A percentile compares a stretch with the other conserved stretches of the same genome.
phyloP scores from a whole-genome alignment of 2,113 vertebrate species.

The Spea bombifrons region DNA sequence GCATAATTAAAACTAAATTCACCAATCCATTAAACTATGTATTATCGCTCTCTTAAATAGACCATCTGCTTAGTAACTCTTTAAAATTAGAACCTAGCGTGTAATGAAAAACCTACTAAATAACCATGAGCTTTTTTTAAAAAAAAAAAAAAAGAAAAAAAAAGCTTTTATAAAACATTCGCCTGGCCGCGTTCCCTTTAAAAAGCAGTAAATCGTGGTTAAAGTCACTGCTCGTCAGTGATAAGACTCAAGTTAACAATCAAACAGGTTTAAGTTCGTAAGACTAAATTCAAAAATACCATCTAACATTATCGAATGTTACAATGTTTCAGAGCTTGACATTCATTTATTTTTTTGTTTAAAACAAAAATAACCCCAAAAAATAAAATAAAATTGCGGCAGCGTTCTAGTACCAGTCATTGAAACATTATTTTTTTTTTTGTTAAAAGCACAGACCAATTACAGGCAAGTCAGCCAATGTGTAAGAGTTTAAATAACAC shows the following conservation, averaged over 20 bases:
- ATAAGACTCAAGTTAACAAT: conserved; percentile 33
- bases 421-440: background rate
- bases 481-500: conserved; percentile 16
- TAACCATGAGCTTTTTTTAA: conserved; percentile 58
- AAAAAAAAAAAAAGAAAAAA: conserved; percentile 51
- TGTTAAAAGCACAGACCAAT: conserved; percentile 48
- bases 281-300: conserved; percentile 57
- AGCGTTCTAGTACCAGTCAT: conserved; percentile 51
- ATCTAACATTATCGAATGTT: conserved; percentile 56
- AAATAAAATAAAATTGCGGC: conserved; percentile 52
- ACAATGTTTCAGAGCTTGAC: conserved; percentile 58
- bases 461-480: conserved; percentile 31
- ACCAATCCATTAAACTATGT: conserved; percentile 75
- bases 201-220: conserved; percentile 49
- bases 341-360: conserved; percentile 3
- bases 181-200: conserved; percentile 57
- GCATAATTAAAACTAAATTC: conserved; percentile 75
- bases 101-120: conserved; percentile 74
- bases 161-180: conserved; percentile 60
- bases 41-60: conserved; percentile 84
- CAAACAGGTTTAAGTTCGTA: conserved; percentile 38
- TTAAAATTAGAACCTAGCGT: conserved; percentile 85
- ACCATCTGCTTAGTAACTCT: conserved; percentile 82
- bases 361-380: background rate
- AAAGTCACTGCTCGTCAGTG: conserved; percentile 46